Percentiles rank a stretch among this genome's conserved stretches.
Conservation (phyloP, 2,113 vertebrate species). For the Cettia cetti region DNA sequence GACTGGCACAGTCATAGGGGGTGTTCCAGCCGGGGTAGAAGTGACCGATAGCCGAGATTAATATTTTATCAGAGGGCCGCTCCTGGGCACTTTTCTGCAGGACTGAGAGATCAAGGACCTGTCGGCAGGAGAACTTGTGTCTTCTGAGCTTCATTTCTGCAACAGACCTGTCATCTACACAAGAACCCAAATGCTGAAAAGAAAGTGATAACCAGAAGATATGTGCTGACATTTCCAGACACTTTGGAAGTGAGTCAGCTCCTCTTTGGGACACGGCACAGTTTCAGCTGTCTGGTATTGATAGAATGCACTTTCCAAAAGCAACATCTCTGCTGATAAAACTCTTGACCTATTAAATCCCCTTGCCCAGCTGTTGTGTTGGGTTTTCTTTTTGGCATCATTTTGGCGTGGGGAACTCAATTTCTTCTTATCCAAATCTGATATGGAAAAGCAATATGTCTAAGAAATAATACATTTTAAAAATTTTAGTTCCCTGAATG, state of each 20-base stretch:
- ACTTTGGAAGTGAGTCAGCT: constrained; percentile 21
- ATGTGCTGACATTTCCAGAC: background rate
- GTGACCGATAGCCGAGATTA: accelerated
- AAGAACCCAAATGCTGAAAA: background rate
- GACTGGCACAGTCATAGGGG: background rate
- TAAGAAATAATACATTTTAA: background rate
- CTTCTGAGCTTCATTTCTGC: background rate
- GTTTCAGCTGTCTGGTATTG: constrained; percentile 13
- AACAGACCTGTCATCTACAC: background rate
- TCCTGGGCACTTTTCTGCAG: background rate
- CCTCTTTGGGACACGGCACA: background rate
- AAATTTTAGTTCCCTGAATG: background rate
- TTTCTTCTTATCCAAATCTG: background rate
- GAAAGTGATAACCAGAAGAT: background rate
- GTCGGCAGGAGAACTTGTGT: background rate
- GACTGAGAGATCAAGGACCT: background rate
- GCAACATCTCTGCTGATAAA: background rate
- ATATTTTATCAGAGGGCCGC: background rate
- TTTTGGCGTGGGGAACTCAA: background rate
- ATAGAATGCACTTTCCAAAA: constrained; percentile 13
- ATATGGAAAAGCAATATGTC: background rate
- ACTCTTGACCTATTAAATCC: background rate
- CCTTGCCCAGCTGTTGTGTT: background rate
- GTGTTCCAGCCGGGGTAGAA: background rate
- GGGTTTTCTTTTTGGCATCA: background rate